Percentiles rank a stretch among this genome's conserved stretches.
phyloP scores from a whole-genome alignment of 1,140 invertebrate species.

The Penaeus vannamei region DNA sequence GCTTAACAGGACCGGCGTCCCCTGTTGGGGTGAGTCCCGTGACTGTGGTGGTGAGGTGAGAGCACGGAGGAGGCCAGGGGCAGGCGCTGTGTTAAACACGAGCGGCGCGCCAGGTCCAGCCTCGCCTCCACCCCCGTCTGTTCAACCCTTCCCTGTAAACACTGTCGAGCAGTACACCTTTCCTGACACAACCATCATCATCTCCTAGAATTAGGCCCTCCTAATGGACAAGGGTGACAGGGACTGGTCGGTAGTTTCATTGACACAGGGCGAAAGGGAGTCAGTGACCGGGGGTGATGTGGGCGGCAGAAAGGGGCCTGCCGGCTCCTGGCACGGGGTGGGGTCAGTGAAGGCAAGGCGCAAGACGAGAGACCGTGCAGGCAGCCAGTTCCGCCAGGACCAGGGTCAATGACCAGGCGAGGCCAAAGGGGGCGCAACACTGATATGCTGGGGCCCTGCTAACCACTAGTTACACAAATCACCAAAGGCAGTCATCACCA shows the following conservation, averaged over 20 bases:
- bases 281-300: constrained; percentile 40
- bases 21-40: constrained; percentile 55
- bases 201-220: neutral
- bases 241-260: constrained; percentile 33
- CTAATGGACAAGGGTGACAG: constrained; percentile 20
- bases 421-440: constrained; percentile 60
- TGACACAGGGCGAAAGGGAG: constrained; percentile 28
- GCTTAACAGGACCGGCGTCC: constrained; percentile 55
- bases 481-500: constrained; percentile 54
- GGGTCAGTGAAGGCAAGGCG: constrained; percentile 65
- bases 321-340: constrained; percentile 65
- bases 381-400: constrained; percentile 63
- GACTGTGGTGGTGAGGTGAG: constrained; percentile 50
- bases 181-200: neutral
- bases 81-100: constrained; percentile 62
- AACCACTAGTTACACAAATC: constrained; percentile 51
- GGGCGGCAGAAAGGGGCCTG: constrained; percentile 65
- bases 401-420: constrained; percentile 52
- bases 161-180: constrained; percentile 10
- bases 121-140: constrained; percentile 54
- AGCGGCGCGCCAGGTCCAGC: constrained; percentile 62
- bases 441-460: constrained; percentile 65
- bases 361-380: constrained; percentile 66
- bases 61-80: constrained; percentile 61
- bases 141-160: constrained; percentile 22